A percentile compares a stretch with the other conserved stretches of the same genome.
These are phyloP conservation scores for Lichenostomus cassidix DNA, from an alignment of 2,113 vertebrate genomes.

Conservation along the genomic window DNA sequence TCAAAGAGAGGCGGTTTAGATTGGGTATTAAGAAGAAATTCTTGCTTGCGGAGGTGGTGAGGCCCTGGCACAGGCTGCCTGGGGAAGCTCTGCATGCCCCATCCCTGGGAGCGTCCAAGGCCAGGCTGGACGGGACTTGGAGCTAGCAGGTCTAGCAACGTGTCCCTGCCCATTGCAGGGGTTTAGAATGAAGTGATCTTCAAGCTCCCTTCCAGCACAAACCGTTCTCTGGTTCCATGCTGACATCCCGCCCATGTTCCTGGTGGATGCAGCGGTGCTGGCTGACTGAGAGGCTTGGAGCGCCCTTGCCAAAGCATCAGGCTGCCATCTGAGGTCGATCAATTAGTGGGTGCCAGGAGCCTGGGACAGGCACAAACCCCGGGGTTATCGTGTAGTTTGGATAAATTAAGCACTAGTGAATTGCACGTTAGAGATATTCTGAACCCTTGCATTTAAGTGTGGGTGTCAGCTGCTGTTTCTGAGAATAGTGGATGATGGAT, in stretches of 20 bases:
- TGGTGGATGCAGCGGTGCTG: background rate
- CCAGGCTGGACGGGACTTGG: background rate
- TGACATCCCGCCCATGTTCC: fast-evolving
- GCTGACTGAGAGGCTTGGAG: background rate
- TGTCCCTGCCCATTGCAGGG: background rate
- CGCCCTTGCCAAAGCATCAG: background rate
- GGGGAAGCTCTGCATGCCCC: background rate
- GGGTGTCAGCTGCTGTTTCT: background rate
- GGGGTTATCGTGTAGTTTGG: background rate
- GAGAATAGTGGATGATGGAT: background rate
- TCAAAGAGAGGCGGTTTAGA: background rate
- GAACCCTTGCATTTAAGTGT: background rate
- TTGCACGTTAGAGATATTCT: background rate
- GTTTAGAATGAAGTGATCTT: background rate
- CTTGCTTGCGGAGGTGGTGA: too few species aligned
- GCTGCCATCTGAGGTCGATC: fast-evolving
- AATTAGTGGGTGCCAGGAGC: background rate
- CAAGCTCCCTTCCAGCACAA: background rate
- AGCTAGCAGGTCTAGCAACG: background rate
- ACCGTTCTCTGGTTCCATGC: background rate
- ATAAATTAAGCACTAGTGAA: background rate
- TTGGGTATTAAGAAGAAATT: too few species aligned
- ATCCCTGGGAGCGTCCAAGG: background rate
- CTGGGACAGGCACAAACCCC: fast-evolving
- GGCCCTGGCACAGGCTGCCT: background rate